Conservation (phyloP, 2,888 invertebrate genomes). For the Dasypogon diadema region DNA sequence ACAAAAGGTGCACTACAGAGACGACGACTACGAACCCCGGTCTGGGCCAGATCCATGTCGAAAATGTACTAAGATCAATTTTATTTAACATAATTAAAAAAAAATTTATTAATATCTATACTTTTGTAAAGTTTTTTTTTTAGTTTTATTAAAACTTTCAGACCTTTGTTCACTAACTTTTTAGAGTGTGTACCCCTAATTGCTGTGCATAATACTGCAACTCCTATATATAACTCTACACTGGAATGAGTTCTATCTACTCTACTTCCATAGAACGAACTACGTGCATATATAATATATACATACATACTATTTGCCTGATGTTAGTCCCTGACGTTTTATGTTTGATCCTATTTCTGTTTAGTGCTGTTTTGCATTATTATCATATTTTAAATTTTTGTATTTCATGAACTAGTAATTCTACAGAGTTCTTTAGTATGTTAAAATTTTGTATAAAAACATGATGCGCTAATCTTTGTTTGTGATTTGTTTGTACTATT, state of each 20-base stretch:
- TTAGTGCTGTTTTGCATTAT: too few species aligned
- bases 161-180: constrained; percentile 16
- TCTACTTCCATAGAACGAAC: constrained; percentile 45
- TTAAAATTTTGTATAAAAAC: too few species aligned
- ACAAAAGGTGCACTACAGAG: constrained; percentile 73
- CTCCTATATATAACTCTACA: constrained; percentile 28
- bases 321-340: constrained; percentile 27
- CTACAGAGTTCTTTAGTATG: too few species aligned
- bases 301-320: constrained; percentile 28
- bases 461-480: too few species aligned
- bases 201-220: constrained; percentile 37
- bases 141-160: constrained; percentile 26
- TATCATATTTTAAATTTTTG: background rate
- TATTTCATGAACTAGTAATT: too few species aligned
- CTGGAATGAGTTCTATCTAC: constrained; percentile 43
- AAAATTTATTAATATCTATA: constrained; percentile 14
- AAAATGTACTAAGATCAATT: constrained; percentile 68
- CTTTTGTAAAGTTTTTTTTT: constrained; percentile 26
- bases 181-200: constrained; percentile 42
- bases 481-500: too few species aligned
- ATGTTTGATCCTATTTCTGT: background rate
- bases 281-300: constrained; percentile 14
- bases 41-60: constrained; percentile 83
- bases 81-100: constrained; percentile 27
- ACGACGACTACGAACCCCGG: constrained; percentile 83